Conservation (phyloP, 2,888 invertebrate species). For the Lacanobia oleracea region DNA sequence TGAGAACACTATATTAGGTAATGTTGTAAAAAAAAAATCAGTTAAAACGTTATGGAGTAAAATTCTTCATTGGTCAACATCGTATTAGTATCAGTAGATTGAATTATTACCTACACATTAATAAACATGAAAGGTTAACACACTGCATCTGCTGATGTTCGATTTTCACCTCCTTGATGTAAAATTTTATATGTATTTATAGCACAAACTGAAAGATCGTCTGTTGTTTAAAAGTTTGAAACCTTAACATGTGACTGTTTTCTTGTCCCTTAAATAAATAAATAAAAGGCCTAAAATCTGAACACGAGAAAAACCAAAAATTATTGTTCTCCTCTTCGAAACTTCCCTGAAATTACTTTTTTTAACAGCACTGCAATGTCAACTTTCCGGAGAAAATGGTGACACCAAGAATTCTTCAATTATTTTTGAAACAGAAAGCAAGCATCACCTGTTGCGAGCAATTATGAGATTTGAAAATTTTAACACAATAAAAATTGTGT, state of each 20-base stretch:
- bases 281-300: slow-evolving; percentile 7
- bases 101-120: slow-evolving; percentile 9
- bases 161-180: neutral
- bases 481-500: too few species aligned
- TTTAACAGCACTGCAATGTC: slow-evolving; percentile 18
- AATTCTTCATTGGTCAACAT: slow-evolving; percentile 6
- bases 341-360: neutral
- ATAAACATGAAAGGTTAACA: neutral
- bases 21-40: slow-evolving; percentile 20
- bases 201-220: neutral
- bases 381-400: slow-evolving; percentile 8
- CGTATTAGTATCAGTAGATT: neutral
- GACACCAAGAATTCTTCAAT: slow-evolving; percentile 1
- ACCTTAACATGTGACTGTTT: too few species aligned
- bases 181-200: too few species aligned
- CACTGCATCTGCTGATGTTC: neutral
- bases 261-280: too few species aligned
- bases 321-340: slow-evolving; percentile 18
- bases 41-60: neutral
- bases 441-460: slow-evolving; percentile 14
- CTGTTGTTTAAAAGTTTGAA: slow-evolving; percentile 8
- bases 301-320: slow-evolving; percentile 3
- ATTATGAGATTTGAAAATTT: slow-evolving; percentile 15
- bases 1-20: neutral
- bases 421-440: slow-evolving; percentile 27